Conservation (phyloP, 2,888 invertebrate genomes). For the Euzophera pinguis region DNA sequence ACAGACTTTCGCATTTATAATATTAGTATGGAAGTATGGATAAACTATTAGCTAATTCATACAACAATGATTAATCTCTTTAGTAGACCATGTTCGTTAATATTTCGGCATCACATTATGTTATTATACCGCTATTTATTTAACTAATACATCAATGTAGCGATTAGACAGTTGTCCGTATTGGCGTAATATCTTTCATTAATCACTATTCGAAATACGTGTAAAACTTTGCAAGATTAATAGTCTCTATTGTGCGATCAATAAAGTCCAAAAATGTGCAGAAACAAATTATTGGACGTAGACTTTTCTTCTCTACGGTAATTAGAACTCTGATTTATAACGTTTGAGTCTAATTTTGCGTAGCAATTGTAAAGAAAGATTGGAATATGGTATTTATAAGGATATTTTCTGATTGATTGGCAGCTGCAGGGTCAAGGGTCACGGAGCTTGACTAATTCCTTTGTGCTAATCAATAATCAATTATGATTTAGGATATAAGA, state of each 20-base stretch:
- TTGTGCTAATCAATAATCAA: slow-evolving; percentile 55
- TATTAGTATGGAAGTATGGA: too few species aligned
- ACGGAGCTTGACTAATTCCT: slow-evolving; percentile 56
- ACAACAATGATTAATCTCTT: slow-evolving; percentile 36
- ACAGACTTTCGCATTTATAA: too few species aligned
- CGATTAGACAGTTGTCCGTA: slow-evolving; percentile 59
- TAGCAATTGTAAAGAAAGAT: slow-evolving; percentile 25
- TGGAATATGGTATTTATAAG: slow-evolving; percentile 54
- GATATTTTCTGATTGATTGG: slow-evolving; percentile 70
- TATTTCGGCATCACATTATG: slow-evolving; percentile 17
- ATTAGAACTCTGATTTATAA: slow-evolving; percentile 28
- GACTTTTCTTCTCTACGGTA: slow-evolving; percentile 14
- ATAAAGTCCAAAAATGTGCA: background rate
- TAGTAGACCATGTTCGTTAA: slow-evolving; percentile 23
- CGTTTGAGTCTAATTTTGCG: slow-evolving; percentile 30
- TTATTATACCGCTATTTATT: slow-evolving; percentile 29
- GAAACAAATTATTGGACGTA: background rate
- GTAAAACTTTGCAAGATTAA: background rate
- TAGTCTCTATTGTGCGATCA: background rate
- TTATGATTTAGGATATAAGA: slow-evolving; percentile 17
- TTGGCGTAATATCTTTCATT: slow-evolving; percentile 49
- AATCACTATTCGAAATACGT: background rate
- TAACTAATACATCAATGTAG: slow-evolving; percentile 60
- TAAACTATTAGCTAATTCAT: background rate
- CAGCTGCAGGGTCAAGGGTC: slow-evolving; percentile 60